A percentile compares a stretch with the other conserved stretches of the same genome.
Conservation (phyloP, 2,888 invertebrate genomes). For the Ornithoptera priamus region DNA sequence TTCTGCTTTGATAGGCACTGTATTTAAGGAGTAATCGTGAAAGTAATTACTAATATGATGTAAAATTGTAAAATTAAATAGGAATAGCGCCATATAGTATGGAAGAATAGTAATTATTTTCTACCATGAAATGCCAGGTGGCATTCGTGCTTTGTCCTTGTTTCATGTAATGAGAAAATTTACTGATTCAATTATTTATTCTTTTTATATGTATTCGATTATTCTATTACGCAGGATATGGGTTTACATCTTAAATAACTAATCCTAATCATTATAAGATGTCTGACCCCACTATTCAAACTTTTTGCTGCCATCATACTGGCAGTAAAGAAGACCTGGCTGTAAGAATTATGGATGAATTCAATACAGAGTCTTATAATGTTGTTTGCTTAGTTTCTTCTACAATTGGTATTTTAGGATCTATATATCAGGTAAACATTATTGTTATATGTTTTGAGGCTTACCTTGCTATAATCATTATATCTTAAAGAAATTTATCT, state of each 20-base stretch:
- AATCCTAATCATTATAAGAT: slow-evolving; percentile 43
- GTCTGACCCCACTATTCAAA: slow-evolving; percentile 92
- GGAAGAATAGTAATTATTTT: too few species aligned
- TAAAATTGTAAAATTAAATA: too few species aligned
- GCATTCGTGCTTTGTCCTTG: too few species aligned
- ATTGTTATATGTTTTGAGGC: not conserved
- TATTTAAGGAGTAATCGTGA: too few species aligned
- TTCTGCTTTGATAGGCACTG: too few species aligned
- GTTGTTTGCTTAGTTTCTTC: slow-evolving; percentile 87
- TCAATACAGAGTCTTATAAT: slow-evolving; percentile 87
- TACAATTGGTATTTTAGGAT: slow-evolving; percentile 85
- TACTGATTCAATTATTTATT: too few species aligned
- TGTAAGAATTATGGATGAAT: slow-evolving; percentile 84
- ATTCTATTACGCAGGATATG: too few species aligned
- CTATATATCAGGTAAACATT: slow-evolving; percentile 85
- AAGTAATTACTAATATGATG: too few species aligned
- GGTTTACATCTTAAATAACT: not conserved
- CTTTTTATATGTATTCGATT: too few species aligned
- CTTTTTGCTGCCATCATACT: slow-evolving; percentile 87
- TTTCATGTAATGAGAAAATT: too few species aligned
- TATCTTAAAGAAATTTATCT: not conserved
- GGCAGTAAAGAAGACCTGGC: slow-evolving; percentile 83
- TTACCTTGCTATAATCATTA: slow-evolving; percentile 1
- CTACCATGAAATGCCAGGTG: too few species aligned
- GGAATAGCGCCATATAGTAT: too few species aligned